Evolutionary conservation across 2,113 vertebrate genomes (phyloP).

Genomic region (Carollia perspicillata): DNA sequence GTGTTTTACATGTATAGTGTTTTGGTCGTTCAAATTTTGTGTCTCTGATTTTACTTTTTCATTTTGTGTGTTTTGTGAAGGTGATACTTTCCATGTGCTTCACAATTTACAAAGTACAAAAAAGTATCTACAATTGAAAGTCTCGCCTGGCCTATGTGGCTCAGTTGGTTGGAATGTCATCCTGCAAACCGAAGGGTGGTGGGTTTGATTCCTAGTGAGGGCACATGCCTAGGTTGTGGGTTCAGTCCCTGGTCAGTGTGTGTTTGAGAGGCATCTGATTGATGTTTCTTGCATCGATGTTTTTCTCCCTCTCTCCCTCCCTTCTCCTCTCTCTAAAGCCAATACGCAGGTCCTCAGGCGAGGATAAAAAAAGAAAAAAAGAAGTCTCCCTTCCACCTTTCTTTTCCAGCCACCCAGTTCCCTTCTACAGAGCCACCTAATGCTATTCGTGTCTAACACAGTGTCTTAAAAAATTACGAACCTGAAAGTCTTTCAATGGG

Average conservation of each 20-base stretch:
- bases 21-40: not conserved
- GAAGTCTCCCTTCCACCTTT: not conserved
- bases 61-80: not conserved
- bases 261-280: no score
- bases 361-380: no score
- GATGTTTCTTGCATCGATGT: no score
- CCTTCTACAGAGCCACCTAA: not conserved
- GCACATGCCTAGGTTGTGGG: no score
- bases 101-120: not conserved
- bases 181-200: no score
- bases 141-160: not conserved
- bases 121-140: not conserved
- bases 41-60: not conserved
- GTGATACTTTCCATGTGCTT: not conserved
- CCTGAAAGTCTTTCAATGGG: not conserved
- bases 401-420: not conserved
- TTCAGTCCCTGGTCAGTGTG: no score
- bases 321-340: no score
- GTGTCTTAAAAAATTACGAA: not conserved
- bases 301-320: no score
- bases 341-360: no score
- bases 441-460: not conserved
- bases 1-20: not conserved
- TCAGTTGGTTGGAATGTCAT: no score
- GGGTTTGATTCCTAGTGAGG: no score